Percentiles rank a stretch among this genome's conserved stretches.
These are phyloP conservation scores for Hypotaenidia okinawae DNA, from an alignment of 2,797 vertebrate genomes.

Conservation along the genomic window DNA sequence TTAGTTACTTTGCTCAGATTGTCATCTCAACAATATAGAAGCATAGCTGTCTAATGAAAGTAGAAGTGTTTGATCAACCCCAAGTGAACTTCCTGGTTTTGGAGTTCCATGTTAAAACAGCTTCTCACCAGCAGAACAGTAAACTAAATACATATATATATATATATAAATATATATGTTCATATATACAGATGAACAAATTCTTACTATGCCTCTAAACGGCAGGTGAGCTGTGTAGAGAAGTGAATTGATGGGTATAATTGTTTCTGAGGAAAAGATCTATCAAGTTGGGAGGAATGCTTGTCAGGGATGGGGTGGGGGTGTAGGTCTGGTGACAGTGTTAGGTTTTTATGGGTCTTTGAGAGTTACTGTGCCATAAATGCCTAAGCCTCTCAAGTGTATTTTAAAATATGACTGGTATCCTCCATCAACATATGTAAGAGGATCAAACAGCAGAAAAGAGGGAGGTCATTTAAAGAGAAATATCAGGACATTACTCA, in stretches of 20 bases:
- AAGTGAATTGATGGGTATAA: not conserved
- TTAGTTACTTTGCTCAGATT: not conserved
- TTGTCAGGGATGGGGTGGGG: not conserved
- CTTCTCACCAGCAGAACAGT: not conserved
- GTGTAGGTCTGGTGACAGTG: too few relatives aligned
- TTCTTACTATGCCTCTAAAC: not conserved
- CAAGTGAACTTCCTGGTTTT: fast-evolving
- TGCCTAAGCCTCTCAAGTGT: not conserved
- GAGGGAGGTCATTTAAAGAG: not conserved
- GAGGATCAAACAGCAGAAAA: not conserved
- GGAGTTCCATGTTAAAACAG: not conserved
- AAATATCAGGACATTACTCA: not conserved
- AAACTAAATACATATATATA: not conserved
- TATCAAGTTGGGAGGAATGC: not conserved
- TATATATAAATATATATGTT: too few relatives aligned
- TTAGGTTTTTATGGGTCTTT: not conserved
- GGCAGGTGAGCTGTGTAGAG: not conserved
- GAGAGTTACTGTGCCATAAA: not conserved
- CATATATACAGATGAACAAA: not conserved
- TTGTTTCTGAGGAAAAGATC: not conserved
- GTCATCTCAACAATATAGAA: not conserved
- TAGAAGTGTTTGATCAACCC: not conserved
- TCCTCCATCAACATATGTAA: not conserved
- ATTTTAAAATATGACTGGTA: not conserved
- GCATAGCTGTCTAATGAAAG: not conserved